Evolutionary conservation across 2,888 invertebrate genomes (phyloP), one percentile per base, ranked within the genome.

Genomic region (Corythucha ciliata): DNA sequence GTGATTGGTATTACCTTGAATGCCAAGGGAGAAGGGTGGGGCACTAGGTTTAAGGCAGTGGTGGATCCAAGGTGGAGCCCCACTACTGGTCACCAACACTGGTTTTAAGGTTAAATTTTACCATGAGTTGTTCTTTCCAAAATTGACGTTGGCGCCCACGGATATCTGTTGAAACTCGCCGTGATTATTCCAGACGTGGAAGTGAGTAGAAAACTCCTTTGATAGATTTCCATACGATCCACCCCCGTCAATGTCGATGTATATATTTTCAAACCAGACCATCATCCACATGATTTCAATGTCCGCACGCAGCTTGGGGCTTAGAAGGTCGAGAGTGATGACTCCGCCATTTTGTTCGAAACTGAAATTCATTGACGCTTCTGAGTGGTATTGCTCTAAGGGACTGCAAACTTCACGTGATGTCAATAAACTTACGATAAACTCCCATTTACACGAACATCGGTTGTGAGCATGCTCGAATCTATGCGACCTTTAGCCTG

Each of bases 121-220:
- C 65, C 57, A 61, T 79, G 79, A 80, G 18, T 69, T 58, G 44
- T 68, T 65, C 5, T 66, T 70, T 60, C 80, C 75, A 5, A 79
- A 68, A 57, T 74, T 71, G 3, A 79, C 63, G 51, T 75, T 72
- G 5, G 74, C 74, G 0, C 78, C 78, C 1, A 71, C 57, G 29
- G 71, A 65, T 3, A 80, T 41, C 45, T 71, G 67, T 18, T 71
- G 67, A 55, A 73, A 76, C 10, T 65, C 67, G 55, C 70, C 69
- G 16, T 70, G 68, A 0, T 76, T 76, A 64, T 80, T 80, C 68
- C 18, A 54, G n/a, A 60, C 56, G 48, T 59, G 59, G 8, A 61
- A 7, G 37, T 59, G 52, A 1, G 57, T 39, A 21, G 47, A 39
- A 14, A 60, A 12, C 27, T 56, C 52, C 40, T 51, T 57, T 14